These are phyloP conservation scores for Drosophila ananassae DNA, from an alignment of 1,140 invertebrate genomes.

Conservation along the genomic window DNA sequence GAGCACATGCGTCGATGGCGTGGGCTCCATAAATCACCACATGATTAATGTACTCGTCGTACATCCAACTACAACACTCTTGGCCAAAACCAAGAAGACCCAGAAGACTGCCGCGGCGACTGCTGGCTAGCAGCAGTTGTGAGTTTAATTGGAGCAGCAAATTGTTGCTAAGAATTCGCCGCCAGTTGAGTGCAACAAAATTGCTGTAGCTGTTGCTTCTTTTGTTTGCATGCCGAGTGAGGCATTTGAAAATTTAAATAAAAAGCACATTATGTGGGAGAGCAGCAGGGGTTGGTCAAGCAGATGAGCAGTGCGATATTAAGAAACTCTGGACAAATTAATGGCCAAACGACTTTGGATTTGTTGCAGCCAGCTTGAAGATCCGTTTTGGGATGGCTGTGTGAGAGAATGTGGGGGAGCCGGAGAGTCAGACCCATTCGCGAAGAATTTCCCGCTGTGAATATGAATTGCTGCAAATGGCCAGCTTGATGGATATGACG, in stretches of 20 bases:
- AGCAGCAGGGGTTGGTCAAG: constrained; percentile 54
- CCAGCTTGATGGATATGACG: constrained; percentile 25
- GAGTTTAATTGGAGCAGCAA: constrained; percentile 78
- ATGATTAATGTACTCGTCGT: constrained; percentile 50
- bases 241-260: constrained; percentile 64
- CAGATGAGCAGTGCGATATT: constrained; percentile 58
- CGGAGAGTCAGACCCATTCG: neutral
- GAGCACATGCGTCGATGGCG: constrained; percentile 52
- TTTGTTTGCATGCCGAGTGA: constrained; percentile 16
- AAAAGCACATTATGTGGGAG: constrained; percentile 63
- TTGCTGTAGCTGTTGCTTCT: constrained; percentile 38
- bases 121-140: constrained; percentile 16
- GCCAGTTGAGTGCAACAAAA: constrained; percentile 60
- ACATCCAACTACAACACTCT: constrained; percentile 1
- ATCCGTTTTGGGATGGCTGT: constrained; percentile 20
- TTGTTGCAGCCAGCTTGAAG: constrained; percentile 31
- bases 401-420: neutral
- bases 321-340: constrained; percentile 60
- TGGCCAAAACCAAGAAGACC: constrained; percentile 14
- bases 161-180: constrained; percentile 78
- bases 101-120: neutral
- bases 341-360: constrained; percentile 41
- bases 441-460: constrained; percentile 20
- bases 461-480: constrained; percentile 26
- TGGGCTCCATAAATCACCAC: constrained; percentile 62